These are phyloP conservation scores for Malaclemys terrapin DNA, from an alignment of 2,113 vertebrate genomes.

Conservation along the genomic window DNA sequence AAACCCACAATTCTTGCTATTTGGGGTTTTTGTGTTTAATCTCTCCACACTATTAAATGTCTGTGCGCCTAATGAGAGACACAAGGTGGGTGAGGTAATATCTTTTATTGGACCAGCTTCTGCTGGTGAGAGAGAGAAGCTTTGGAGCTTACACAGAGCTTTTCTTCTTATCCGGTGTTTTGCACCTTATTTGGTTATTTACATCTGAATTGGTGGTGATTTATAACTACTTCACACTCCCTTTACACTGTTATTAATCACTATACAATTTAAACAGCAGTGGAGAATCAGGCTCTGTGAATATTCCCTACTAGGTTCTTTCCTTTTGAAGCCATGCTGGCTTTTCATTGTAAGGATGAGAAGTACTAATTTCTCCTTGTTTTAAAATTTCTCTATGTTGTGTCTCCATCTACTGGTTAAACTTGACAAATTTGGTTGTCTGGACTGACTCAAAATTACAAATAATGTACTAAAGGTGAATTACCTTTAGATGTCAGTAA, in stretches of 20 bases:
- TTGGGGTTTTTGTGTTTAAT: neutral
- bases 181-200: neutral
- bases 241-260: neutral
- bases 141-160: neutral
- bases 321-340: neutral
- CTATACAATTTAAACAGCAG: neutral
- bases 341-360: neutral
- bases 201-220: neutral
- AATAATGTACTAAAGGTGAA: neutral
- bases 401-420: constrained; percentile 23
- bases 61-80: neutral
- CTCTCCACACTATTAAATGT: neutral
- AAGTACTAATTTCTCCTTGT: rapidly evolving
- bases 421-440: neutral
- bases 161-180: neutral
- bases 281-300: neutral
- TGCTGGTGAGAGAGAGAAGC: neutral
- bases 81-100: neutral
- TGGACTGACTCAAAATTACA: neutral
- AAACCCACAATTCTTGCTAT: neutral
- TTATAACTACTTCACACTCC: neutral
- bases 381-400: constrained; percentile 6
- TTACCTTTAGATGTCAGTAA: neutral
- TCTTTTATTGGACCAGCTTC: neutral
- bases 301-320: neutral